Percentiles rank a stretch among this genome's conserved stretches.
phyloP scores from a whole-genome alignment of 2,113 vertebrate species.

The Xenopus tropicalis region DNA sequence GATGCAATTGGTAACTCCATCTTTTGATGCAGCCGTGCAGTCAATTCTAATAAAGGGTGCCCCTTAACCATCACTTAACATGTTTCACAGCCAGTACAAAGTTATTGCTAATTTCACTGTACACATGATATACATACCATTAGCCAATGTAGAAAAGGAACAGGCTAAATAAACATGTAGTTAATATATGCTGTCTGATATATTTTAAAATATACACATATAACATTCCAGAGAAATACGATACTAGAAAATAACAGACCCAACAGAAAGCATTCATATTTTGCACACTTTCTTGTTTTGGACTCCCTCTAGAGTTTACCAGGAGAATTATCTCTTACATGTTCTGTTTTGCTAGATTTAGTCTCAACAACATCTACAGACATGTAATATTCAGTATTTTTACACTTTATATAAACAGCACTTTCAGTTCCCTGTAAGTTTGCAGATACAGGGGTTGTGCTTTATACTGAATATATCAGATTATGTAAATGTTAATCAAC shows the following conservation, averaged over 20 bases:
- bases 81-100: not conserved
- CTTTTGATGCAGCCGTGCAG: not conserved
- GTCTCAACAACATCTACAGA: too few species aligned
- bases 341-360: too few species aligned
- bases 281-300: conserved; percentile 80
- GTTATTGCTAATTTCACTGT: not conserved
- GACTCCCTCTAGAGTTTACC: conserved; percentile 95
- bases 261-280: conserved; percentile 54
- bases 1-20: not conserved
- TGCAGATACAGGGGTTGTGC: too few species aligned
- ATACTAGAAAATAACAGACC: conserved; percentile 42
- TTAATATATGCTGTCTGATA: not conserved
- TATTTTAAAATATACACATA: not conserved
- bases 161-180: not conserved
- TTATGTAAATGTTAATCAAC: too few species aligned
- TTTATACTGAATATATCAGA: too few species aligned
- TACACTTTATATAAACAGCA: too few species aligned
- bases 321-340: not conserved
- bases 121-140: not conserved
- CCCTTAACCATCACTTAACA: not conserved
- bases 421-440: too few species aligned
- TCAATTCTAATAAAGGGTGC: not conserved
- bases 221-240: not conserved
- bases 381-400: too few species aligned
- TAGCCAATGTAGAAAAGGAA: not conserved